Conservation (phyloP, 2,888 invertebrate genomes). For the Leucophora obtusa region DNA sequence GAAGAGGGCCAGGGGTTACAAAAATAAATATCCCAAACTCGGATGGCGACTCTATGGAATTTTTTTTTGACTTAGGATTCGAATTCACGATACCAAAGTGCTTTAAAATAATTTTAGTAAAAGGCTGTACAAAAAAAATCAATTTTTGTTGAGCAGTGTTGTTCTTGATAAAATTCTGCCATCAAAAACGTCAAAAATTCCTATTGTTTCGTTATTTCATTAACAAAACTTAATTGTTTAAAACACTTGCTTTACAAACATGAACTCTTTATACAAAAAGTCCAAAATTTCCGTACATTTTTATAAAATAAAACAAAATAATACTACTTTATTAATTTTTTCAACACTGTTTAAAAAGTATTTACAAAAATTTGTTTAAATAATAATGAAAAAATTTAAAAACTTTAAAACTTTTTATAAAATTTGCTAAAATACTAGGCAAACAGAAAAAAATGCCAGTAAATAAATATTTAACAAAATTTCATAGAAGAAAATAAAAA, state of each 20-base stretch:
- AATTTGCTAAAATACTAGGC: slow-evolving; percentile 75
- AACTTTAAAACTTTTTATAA: slow-evolving; percentile 76
- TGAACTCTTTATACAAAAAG: slow-evolving; percentile 56
- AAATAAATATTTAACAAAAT: slow-evolving; percentile 4
- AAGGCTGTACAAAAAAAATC: too few species aligned
- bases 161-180: not conserved
- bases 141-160: too few species aligned
- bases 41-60: too few species aligned
- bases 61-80: too few species aligned
- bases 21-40: too few species aligned
- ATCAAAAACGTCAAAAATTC: not conserved
- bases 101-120: too few species aligned
- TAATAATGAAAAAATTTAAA: slow-evolving; percentile 63
- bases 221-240: not conserved
- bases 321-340: slow-evolving; percentile 11
- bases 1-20: too few species aligned
- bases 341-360: slow-evolving; percentile 13
- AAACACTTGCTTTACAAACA: slow-evolving; percentile 10
- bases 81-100: too few species aligned
- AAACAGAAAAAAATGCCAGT: slow-evolving; percentile 62
- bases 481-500: not conserved
- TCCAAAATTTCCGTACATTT: slow-evolving; percentile 47
- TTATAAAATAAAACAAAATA: slow-evolving; percentile 12
- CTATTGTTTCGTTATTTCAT: not conserved
- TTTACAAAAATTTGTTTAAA: slow-evolving; percentile 35